Conservation (phyloP, 2,888 invertebrate species). For the Alentia gelatinosa region DNA sequence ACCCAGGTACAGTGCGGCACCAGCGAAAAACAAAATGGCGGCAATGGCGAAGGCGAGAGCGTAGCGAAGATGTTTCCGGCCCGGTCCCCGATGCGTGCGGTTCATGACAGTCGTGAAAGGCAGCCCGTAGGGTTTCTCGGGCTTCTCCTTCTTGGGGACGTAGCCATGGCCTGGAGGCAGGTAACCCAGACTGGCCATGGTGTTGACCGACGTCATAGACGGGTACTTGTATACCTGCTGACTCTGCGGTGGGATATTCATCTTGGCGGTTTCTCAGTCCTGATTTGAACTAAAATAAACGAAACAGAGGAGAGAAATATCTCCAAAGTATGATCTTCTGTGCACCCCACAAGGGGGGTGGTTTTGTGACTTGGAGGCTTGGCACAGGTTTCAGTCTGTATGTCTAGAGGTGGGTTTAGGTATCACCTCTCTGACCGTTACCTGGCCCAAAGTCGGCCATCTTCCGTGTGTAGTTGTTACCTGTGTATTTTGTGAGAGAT, state of each 20-base stretch:
- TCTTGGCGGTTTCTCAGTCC: conserved; percentile 22
- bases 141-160: conserved; percentile 61
- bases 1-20: conserved; percentile 60
- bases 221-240: conserved; percentile 59
- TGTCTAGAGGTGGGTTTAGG: no score
- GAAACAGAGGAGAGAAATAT: no score
- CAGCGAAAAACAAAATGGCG: conserved; percentile 61
- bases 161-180: conserved; percentile 64
- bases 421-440: no score
- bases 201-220: conserved; percentile 60
- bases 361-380: no score
- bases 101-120: conserved; percentile 62
- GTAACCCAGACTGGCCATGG: conserved; percentile 45
- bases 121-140: conserved; percentile 65
- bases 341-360: no score
- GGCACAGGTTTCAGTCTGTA: no score
- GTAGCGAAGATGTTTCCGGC: conserved; percentile 61
- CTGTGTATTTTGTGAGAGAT: no score
- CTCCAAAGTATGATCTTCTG: no score
- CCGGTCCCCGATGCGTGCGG: conserved; percentile 64
- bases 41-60: conserved; percentile 55
- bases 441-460: no score
- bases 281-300: no score
- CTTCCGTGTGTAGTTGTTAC: no score
- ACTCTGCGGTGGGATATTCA: neutral